Evolutionary conservation across 2,797 vertebrate genomes (phyloP), one percentile per base, ranked within the genome.

Genomic region (Rhinophrynus dorsalis): DNA sequence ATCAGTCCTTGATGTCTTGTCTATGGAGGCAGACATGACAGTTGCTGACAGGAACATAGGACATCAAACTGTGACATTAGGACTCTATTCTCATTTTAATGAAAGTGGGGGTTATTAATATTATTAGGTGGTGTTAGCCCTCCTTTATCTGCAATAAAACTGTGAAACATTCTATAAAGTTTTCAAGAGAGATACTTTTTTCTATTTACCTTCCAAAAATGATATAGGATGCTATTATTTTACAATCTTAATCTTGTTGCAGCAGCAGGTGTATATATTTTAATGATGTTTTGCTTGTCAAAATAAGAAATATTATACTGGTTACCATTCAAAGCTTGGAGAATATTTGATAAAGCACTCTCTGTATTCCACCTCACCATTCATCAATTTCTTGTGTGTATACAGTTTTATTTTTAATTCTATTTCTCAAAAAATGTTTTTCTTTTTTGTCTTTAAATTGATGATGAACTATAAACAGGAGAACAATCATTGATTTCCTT

Each of bases 271-370:
- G 48, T 40, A 76, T 78, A 47, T 74, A 78, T 58, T 79, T 79
- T 77, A 78, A 81, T 76, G 56, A 75, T 61, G 74, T 30, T 51
- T 69, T 69, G 30, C 52, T 76, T 79, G 75, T 76, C 70, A 78
- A 32, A 68, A 56, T 64, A 67, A 75, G 47, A 62, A 75, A 67
- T 44, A 74, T 79, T 81, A 77, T 78, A 52, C 62, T 76, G 45
- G 45, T 42, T 77, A 48, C 45, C 62, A 29, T 37, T 62, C 40
- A 71, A 56, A 67, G 74, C 74, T 27, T 64, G 68, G 50, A 61
- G 77, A 61, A 50, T n/a, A 55, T 38, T 52, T 78, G 77, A 78
- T 75, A 5, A 74, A 80, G 37, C 54, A 56, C 18, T 71, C 21
- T 17, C 24, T 1, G 17, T 67, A 52, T 35, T 62, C 27, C 75